A percentile compares a stretch with the other conserved stretches of the same genome.
Evolutionary conservation across 2,888 invertebrate species (phyloP).

Genomic region (Cryptophagus acutangulus): DNA sequence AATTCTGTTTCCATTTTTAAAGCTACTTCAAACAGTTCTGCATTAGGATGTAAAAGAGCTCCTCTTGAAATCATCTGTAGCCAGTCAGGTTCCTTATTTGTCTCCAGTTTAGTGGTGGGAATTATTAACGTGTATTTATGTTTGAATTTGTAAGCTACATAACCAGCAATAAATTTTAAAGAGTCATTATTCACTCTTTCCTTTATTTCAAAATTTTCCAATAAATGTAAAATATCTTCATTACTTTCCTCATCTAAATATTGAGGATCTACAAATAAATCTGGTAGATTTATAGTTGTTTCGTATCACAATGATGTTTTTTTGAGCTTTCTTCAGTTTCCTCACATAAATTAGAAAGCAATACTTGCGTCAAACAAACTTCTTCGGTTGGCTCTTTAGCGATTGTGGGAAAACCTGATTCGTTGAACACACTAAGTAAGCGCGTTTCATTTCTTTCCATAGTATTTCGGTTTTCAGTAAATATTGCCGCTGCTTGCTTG

Average conservation of each 20-base stretch:
- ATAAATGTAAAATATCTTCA: slow-evolving; percentile 5
- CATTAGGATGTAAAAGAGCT: slow-evolving; percentile 11
- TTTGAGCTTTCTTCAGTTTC: no score
- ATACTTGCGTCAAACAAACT: no score
- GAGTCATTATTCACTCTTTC: slow-evolving; percentile 8
- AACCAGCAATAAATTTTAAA: slow-evolving; percentile 15
- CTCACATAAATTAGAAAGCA: no score
- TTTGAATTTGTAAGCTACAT: slow-evolving; percentile 16
- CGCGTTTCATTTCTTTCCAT: not conserved
- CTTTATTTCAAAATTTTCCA: slow-evolving; percentile 13
- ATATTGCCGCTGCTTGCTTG: slow-evolving; percentile 22
- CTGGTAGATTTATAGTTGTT: not conserved
- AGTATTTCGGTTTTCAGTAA: not conserved
- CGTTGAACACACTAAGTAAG: no score
- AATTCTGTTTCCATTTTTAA: slow-evolving; percentile 10
- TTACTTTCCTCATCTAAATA: not conserved
- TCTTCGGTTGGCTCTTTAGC: no score
- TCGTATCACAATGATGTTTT: no score
- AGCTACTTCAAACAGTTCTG: slow-evolving; percentile 11
- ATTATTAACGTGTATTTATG: slow-evolving; percentile 13
- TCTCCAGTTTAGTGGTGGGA: slow-evolving; percentile 3
- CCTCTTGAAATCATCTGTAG: slow-evolving; percentile 13
- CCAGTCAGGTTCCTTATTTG: slow-evolving; percentile 5
- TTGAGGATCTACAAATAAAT: not conserved
- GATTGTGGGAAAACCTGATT: no score